Base-by-base conservation (phyloP, 2,797 vertebrate genomes). In the Xyrichtys novacula region DNA sequence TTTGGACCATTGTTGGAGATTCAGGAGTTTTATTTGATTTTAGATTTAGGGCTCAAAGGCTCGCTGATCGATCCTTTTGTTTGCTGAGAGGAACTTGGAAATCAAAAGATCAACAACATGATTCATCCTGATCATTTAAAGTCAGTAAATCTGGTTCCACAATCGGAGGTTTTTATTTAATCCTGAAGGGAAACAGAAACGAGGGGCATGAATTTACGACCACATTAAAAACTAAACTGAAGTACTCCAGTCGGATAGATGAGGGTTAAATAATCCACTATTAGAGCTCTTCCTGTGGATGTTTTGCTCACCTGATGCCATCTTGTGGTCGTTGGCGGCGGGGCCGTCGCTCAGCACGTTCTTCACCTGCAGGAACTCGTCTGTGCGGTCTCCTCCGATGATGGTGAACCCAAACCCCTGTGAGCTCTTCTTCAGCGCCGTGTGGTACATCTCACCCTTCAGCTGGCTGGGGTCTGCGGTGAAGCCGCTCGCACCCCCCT, bases 321-420 rank as follows among this genome's bases (percentile, higher is more conserved):
- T 98, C 90, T 97, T 98, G 76, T 96, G 96, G 79, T 98, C 97
- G 0, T 96, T 95, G 8, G 98, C 96, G 5, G 97, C 98, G 0
- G 98, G 97, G 9, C 97, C 97, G 0, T 98, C 97, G 55, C 95
- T 94, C 43, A 99, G 91, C 65, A 98, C 97, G 4, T 98, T 98
- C 79, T 99, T 99, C 90, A 99, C 97, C 87, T 99, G 98, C 17
- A 99, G 94, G 77, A 98, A 98, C 82, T 99, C 97, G 20, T 98
- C 98, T 0, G 96, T 96, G 59, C 97, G 94, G 66, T 99, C 98
- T 6, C 98, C 98, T 28, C 98, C 97, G 1, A 99, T 99, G 71
- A 99, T 99, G 59, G 97, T 99, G 68, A 99, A 99, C 38, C 98
- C 98, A 71, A 99, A 99, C 2, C 98, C 98, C 93, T 98, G 97